phyloP scores from a whole-genome alignment of 2,113 vertebrate species.

The Orycteropus afer region DNA sequence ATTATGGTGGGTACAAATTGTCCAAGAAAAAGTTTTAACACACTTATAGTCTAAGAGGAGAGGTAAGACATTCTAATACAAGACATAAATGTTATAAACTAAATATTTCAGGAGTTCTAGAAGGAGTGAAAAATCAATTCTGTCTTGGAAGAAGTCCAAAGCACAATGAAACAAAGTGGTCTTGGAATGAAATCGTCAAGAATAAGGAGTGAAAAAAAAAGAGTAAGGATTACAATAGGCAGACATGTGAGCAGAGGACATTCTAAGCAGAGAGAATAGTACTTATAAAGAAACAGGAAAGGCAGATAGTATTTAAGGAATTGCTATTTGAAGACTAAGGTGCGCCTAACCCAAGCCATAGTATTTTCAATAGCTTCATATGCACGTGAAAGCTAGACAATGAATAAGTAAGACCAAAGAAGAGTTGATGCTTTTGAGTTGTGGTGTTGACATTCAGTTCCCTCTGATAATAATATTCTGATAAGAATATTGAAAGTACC shows the following conservation, averaged over 20 bases:
- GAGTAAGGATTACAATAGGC: not conserved
- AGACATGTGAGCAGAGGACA: not conserved
- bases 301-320: not conserved
- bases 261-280: not conserved
- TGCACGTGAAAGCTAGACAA: too few relatives aligned
- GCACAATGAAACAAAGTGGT: not conserved
- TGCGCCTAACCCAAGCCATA: too few relatives aligned
- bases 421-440: too few relatives aligned
- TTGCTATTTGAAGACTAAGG: too few relatives aligned
- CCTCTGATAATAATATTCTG: too few relatives aligned
- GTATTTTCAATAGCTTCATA: too few relatives aligned
- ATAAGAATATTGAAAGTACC: too few relatives aligned
- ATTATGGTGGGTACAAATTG: not conserved
- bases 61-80: not conserved
- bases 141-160: not conserved
- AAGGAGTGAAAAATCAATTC: slow-evolving; percentile 18
- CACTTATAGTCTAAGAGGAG: not conserved
- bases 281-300: not conserved
- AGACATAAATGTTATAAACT: not conserved
- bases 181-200: not conserved
- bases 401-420: too few relatives aligned
- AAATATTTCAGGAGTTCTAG: slow-evolving; percentile 39
- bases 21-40: not conserved
- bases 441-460: too few relatives aligned
- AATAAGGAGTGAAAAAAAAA: not conserved